Base-by-base conservation (phyloP, 2,113 vertebrate species). In the Panurus biarmicus region DNA sequence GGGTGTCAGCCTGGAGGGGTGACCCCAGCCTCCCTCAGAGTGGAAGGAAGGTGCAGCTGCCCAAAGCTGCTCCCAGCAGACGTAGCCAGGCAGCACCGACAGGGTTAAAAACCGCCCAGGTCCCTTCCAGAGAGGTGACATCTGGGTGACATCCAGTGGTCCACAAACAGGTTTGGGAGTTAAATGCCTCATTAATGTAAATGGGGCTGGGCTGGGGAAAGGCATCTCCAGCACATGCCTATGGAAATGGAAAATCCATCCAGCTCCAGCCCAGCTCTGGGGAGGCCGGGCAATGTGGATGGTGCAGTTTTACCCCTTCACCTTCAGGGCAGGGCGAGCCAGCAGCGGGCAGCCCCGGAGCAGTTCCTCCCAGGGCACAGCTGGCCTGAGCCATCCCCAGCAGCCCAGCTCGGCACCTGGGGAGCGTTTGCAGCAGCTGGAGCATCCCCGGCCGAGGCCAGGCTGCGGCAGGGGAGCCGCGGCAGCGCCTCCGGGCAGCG, bases 171-270 rank as follows among this genome's bases (percentile, higher is more conserved):
- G 85, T 94, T 88, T 84, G 57, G 75, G 76, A 87, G 73, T 71
- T 84, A 60, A 93, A 92, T 78, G 85, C 79, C 76, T 92, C 95
- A 77, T 94, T 67, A 96, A 93, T 92, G 84, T 81, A 51, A 93
- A 94, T 90, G 83, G 85, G 28, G 38, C 65, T 57, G 72, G 61
- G 65, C 65, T 44, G 42, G 61, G 74, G 56, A 92, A 80, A 70
- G 92, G 67, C 79, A 90, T 86, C 92, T 90, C 79, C 69, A n/a
- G 85, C 38, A 84, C 75, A 70, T 88, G 90, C 86, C 80, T 48
- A 81, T 72, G 90, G 92, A 88, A 93, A 96, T 72, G 86, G 86
- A 77, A 89, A 95, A 84, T 23, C 29, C 25, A 11, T 60, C 10
- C 33, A n/a, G n/a, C n/a, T n/a, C n/a, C n/a, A n/a, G n/a, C n/a